A percentile compares a stretch with the other conserved stretches of the same genome.
Evolutionary conservation across 2,888 invertebrate genomes (phyloP).

Genomic region (Trisateles emortualis): DNA sequence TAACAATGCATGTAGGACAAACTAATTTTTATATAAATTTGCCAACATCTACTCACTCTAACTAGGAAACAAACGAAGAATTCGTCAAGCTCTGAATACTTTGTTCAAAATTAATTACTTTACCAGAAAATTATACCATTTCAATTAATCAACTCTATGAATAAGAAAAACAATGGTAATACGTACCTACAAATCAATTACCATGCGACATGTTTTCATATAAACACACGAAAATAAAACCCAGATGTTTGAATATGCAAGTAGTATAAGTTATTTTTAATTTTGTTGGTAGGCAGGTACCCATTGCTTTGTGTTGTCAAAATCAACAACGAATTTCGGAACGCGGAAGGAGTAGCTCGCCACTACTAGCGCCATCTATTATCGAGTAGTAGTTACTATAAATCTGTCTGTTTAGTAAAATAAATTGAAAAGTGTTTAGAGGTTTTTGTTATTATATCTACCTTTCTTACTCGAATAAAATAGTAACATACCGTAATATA

Average conservation of each 20-base stretch:
- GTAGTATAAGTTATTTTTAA: slow-evolving; percentile 30
- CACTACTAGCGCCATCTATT: slow-evolving; percentile 72
- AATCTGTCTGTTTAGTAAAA: background rate
- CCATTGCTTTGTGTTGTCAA: slow-evolving; percentile 38
- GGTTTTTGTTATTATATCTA: too few species aligned
- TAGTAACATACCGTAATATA: too few species aligned
- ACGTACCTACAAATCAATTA: slow-evolving; percentile 2
- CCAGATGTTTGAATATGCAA: slow-evolving; percentile 15
- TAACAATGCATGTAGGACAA: too few species aligned
- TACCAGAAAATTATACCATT: background rate
- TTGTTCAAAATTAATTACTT: too few species aligned
- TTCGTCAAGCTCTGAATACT: too few species aligned
- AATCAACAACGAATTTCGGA: slow-evolving; percentile 27
- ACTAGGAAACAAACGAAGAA: too few species aligned
- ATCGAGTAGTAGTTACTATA: slow-evolving; percentile 57
- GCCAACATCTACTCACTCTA: too few species aligned
- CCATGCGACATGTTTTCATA: slow-evolving; percentile 3
- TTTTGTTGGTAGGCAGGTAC: slow-evolving; percentile 19
- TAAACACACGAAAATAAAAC: slow-evolving; percentile 8
- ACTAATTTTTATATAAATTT: too few species aligned
- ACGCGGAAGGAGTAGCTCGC: slow-evolving; percentile 5
- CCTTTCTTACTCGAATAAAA: too few species aligned
- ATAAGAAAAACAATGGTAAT: background rate
- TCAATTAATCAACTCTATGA: background rate
- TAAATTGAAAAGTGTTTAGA: background rate